phyloP scores from a whole-genome alignment of 23 tunicate genomes.

The Trididemnum nubilum region DNA sequence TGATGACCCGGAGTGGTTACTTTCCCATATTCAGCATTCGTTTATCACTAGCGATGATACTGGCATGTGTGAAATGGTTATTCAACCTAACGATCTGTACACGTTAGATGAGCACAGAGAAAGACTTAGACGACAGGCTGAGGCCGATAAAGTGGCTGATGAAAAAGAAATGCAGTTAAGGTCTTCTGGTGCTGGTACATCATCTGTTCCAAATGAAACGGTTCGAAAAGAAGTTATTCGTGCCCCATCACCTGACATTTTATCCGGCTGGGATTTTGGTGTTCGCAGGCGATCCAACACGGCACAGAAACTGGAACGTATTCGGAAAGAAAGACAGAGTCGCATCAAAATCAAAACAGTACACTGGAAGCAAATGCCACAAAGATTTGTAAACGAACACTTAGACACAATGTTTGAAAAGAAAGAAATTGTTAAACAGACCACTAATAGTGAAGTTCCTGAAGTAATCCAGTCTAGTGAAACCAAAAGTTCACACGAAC shows the following conservation, averaged over 20 bases:
- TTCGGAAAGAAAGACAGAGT: slow-evolving; percentile 74
- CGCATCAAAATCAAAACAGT: slow-evolving; percentile 73
- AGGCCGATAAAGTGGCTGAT: neutral
- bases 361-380: slow-evolving; percentile 67
- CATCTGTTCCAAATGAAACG: slow-evolving; percentile 1
- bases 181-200: neutral
- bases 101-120: slow-evolving; percentile 65
- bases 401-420: slow-evolving; percentile 47
- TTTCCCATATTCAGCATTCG: slow-evolving; percentile 76
- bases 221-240: neutral
- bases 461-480: neutral
- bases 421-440: neutral
- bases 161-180: neutral
- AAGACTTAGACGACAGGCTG: slow-evolving; percentile 26
- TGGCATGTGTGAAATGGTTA: slow-evolving; percentile 94
- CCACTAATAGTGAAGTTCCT: neutral
- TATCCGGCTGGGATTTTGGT: slow-evolving; percentile 87
- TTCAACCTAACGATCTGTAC: slow-evolving; percentile 66
- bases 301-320: slow-evolving; percentile 90
- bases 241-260: slow-evolving; percentile 91
- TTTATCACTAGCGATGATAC: slow-evolving; percentile 96
- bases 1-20: slow-evolving; percentile 87
- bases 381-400: slow-evolving; percentile 40
- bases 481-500: neutral
- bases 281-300: slow-evolving; percentile 84